Percentiles rank a stretch among this genome's conserved stretches.
Conservation (phyloP, 2,888 invertebrate genomes). For the Drosophila falleni region DNA sequence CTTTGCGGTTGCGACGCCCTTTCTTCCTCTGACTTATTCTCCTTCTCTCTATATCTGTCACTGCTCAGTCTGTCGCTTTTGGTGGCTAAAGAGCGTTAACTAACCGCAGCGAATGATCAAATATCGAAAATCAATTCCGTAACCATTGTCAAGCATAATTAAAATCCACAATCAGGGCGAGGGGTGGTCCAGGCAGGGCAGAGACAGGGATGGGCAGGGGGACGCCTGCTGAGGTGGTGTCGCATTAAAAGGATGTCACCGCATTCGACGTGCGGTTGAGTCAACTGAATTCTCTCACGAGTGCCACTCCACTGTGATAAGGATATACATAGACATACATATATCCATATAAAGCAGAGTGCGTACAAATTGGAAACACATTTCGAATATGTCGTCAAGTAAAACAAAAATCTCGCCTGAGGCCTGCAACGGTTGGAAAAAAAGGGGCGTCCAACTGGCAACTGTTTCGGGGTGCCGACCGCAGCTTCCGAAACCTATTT, state of each 20-base stretch:
- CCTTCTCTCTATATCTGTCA: neutral
- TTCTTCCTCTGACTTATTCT: conserved; percentile 1
- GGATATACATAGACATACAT: conserved; percentile 53
- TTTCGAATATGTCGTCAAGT: conserved; percentile 65
- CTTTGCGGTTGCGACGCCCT: conserved; percentile 31
- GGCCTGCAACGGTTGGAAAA: conserved; percentile 17
- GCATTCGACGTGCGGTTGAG: conserved; percentile 75
- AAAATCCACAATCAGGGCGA: conserved; percentile 64
- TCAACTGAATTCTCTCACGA: conserved; percentile 80
- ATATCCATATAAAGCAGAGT: conserved; percentile 23
- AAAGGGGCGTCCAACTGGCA: conserved; percentile 52
- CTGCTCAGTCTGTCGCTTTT: conserved; percentile 9
- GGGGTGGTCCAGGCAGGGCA: conserved; percentile 47
- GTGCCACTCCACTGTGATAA: conserved; percentile 76
- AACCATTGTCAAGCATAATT: conserved; percentile 80
- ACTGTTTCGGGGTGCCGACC: conserved; percentile 69
- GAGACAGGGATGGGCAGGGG: conserved; percentile 27
- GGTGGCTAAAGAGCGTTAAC: conserved; percentile 78
- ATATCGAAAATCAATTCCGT: conserved; percentile 81
- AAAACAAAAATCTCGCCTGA: conserved; percentile 46
- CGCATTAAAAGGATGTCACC: conserved; percentile 77
- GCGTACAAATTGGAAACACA: conserved; percentile 79
- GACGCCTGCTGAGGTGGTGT: conserved; percentile 79
- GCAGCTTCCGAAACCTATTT: conserved; percentile 85
- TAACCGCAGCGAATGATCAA: conserved; percentile 81